Percentiles rank a stretch among this genome's conserved stretches.
Evolutionary conservation across 2,113 vertebrate species (phyloP).

Genomic region (Gallinago paraguaiae): DNA sequence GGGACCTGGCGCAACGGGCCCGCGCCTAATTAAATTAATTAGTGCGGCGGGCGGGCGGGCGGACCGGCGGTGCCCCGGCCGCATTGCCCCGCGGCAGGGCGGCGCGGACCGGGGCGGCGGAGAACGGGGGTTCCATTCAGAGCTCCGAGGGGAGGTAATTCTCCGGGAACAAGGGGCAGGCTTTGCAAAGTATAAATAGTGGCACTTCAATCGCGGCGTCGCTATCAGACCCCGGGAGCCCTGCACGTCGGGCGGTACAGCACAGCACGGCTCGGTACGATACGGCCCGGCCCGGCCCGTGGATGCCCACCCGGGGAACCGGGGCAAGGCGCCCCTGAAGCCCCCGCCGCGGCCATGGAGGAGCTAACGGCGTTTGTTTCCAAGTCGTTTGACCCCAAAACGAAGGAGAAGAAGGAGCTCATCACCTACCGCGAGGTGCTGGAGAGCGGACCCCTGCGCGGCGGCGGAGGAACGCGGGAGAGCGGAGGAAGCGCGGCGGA

Average conservation of each 20-base stretch:
- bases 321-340: slow-evolving; percentile 46
- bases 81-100: slow-evolving; percentile 54
- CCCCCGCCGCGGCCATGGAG: slow-evolving; percentile 85
- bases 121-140: slow-evolving; percentile 78
- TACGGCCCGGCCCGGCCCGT: slow-evolving; percentile 69
- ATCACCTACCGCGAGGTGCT: slow-evolving; percentile 96
- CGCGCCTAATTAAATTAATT: slow-evolving; percentile 95
- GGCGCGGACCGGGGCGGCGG: slow-evolving; percentile 53
- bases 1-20: slow-evolving; percentile 82
- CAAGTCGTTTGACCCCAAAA: slow-evolving; percentile 97
- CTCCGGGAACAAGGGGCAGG: slow-evolving; percentile 92
- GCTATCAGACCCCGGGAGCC: slow-evolving; percentile 89
- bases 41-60: slow-evolving; percentile 40
- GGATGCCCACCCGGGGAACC: slow-evolving; percentile 85
- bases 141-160: slow-evolving; percentile 92
- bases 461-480: slow-evolving; percentile 69
- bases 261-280: slow-evolving; percentile 70
- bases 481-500: slow-evolving; percentile 80
- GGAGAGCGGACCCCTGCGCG: slow-evolving; percentile 88
- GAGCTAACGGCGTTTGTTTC: slow-evolving; percentile 98
- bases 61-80: slow-evolving; percentile 16
- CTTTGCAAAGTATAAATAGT: slow-evolving; percentile 98
- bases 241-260: slow-evolving; percentile 56
- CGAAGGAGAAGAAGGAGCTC: slow-evolving; percentile 96
- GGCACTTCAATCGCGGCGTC: slow-evolving; percentile 89